phyloP scores from a whole-genome alignment of 2,888 invertebrate genomes.

The Lysandra coridon region DNA sequence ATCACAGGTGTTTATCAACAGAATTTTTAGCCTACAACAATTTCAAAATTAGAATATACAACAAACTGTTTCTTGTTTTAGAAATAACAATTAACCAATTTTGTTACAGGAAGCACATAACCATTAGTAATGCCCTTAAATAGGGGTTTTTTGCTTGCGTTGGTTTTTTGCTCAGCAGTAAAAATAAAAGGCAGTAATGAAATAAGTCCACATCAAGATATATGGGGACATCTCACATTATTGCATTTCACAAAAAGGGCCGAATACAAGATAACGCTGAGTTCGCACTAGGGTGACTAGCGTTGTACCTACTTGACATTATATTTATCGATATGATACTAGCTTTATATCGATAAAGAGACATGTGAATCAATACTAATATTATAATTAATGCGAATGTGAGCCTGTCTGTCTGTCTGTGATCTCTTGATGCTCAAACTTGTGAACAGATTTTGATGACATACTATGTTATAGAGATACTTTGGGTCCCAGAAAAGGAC shows the following conservation, averaged over 20 bases:
- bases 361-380: neutral
- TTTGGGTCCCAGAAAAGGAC: no score
- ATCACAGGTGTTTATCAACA: no score
- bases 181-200: constrained; percentile 36
- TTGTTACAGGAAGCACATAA: neutral
- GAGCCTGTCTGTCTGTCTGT: no score
- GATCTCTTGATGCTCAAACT: no score
- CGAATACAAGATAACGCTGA: constrained; percentile 47
- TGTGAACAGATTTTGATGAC: no score
- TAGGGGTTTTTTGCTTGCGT: neutral
- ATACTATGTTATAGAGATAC: no score
- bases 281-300: constrained; percentile 43
- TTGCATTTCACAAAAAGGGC: constrained; percentile 41
- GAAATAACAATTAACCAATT: no score
- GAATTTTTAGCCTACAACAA: no score
- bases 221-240: constrained; percentile 39
- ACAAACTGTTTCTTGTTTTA: no score
- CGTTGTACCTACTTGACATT: neutral
- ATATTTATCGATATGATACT: neutral
- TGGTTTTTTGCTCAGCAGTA: constrained; percentile 26
- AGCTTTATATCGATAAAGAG: neutral
- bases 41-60: no score
- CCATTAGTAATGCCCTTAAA: neutral
- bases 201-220: constrained; percentile 39
- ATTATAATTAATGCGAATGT: no score